phyloP scores from a whole-genome alignment of 2,797 vertebrate species.

The Lacerta agilis region DNA sequence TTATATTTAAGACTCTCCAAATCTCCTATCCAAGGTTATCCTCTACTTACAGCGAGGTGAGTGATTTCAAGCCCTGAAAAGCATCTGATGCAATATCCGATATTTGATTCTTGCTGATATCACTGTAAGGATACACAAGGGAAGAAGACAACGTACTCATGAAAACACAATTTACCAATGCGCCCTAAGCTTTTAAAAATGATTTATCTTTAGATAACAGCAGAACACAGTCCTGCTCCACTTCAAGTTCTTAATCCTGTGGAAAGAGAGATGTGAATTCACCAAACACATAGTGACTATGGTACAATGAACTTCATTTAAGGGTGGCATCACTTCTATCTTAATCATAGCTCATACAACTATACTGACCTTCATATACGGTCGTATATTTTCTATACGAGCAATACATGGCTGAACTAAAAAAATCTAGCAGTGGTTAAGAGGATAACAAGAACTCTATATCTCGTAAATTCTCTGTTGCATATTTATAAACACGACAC shows the following conservation, averaged over 20 bases:
- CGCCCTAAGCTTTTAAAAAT: not conserved
- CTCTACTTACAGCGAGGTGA: constrained; percentile 95
- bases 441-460: not conserved
- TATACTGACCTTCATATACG: not conserved
- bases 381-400: not conserved
- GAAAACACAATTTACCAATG: constrained; percentile 14
- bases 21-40: constrained; percentile 29
- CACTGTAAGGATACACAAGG: constrained; percentile 81
- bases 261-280: not conserved
- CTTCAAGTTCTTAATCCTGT: constrained; percentile 4
- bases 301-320: not conserved
- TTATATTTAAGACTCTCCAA: constrained; percentile 59
- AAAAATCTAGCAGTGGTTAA: not conserved
- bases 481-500: fast-evolving
- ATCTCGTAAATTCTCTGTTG: not conserved
- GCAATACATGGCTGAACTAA: not conserved
- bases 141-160: constrained; percentile 10
- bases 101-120: constrained; percentile 99
- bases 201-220: not conserved
- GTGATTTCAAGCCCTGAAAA: constrained; percentile 94
- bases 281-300: not conserved
- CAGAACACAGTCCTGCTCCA: not conserved
- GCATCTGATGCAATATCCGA: constrained; percentile 96
- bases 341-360: not conserved
- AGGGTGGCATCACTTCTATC: not conserved